Evolutionary conservation across 2,113 vertebrate species (phyloP).

Genomic region (Fregetta grallaria): DNA sequence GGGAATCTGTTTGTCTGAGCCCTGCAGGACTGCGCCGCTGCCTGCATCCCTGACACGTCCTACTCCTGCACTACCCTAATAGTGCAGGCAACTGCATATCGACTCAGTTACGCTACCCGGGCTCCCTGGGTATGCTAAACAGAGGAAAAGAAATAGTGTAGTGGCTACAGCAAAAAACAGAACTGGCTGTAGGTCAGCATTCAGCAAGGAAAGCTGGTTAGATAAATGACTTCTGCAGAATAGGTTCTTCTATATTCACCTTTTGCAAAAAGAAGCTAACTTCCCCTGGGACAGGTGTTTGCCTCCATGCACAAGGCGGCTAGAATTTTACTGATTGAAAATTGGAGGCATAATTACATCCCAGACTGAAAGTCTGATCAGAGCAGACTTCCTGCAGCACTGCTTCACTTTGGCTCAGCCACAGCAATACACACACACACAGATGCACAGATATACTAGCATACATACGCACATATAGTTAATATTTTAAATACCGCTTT

Average conservation of each 20-base stretch:
- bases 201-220: background rate
- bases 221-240: background rate
- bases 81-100: background rate
- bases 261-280: background rate
- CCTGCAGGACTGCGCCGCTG: background rate
- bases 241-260: background rate
- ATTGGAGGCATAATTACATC: background rate
- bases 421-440: background rate
- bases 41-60: background rate
- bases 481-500: background rate
- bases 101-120: accelerated
- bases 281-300: accelerated
- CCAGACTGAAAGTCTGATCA: background rate
- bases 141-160: background rate
- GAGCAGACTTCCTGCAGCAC: background rate
- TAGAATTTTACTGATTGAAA: background rate
- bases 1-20: background rate
- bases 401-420: background rate
- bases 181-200: background rate
- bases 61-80: background rate
- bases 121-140: background rate
- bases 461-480: background rate
- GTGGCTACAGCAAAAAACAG: background rate
- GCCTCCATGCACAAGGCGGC: background rate
- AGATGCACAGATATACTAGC: background rate